These are phyloP conservation scores for Diadumene lineata DNA, from an alignment of 92 coral and sea anemone species.

Conservation along the genomic window DNA sequence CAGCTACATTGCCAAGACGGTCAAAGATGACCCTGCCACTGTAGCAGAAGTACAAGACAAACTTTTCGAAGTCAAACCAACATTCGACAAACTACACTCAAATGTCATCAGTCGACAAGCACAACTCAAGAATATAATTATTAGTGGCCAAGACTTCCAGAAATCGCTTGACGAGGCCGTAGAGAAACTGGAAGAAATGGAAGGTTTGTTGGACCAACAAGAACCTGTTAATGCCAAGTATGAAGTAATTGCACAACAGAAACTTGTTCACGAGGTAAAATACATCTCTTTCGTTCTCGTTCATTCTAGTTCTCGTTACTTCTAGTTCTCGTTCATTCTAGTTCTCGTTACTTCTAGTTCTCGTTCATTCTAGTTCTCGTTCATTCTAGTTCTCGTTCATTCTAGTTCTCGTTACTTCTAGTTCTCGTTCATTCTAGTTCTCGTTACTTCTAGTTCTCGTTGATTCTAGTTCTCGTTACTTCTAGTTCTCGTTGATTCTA, in stretches of 20 bases:
- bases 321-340: no score
- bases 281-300: background rate
- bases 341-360: no score
- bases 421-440: no score
- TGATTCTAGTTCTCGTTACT: no score
- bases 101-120: conserved; percentile 76
- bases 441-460: no score
- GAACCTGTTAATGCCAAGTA: conserved; percentile 77
- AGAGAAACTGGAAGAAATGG: conserved; percentile 76
- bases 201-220: conserved; percentile 48
- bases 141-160: conserved; percentile 75
- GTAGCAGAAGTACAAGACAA: conserved; percentile 77
- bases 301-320: background rate
- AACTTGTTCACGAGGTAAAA: conserved; percentile 94
- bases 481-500: no score
- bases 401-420: no score
- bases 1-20: conserved; percentile 55
- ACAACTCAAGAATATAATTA: conserved; percentile 77
- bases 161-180: conserved; percentile 68
- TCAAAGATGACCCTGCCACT: conserved; percentile 80
- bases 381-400: no score
- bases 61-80: conserved; percentile 63
- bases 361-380: no score
- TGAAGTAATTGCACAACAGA: conserved; percentile 67
- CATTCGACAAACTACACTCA: conserved; percentile 76